Evolutionary conservation across 2,888 invertebrate species (phyloP).

Genomic region (Dicycla oo): DNA sequence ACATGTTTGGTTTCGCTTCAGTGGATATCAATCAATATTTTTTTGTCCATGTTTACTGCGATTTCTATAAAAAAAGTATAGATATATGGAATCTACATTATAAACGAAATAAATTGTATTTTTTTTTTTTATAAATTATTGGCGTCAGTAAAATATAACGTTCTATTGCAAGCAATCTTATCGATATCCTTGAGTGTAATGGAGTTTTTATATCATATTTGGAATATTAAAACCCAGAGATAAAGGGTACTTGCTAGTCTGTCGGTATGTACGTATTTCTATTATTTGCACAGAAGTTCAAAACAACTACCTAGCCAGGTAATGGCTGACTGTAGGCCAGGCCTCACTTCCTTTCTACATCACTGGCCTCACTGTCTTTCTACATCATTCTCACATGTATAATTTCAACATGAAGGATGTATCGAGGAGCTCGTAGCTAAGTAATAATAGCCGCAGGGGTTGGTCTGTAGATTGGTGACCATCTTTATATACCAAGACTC

Average conservation of each 20-base stretch:
- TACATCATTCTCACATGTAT: too few species aligned
- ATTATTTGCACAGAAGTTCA: neutral
- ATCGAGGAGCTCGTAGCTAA: too few species aligned
- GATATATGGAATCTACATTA: conserved; percentile 4
- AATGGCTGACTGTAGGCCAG: neutral
- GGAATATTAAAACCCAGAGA: neutral
- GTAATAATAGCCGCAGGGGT: too few species aligned
- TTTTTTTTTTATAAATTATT: conserved; percentile 33
- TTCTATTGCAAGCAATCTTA: conserved; percentile 17
- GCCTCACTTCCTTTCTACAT: neutral
- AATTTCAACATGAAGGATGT: too few species aligned
- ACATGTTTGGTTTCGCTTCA: conserved; percentile 36
- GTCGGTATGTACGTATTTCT: neutral
- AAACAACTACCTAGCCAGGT: neutral
- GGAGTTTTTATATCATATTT: neutral
- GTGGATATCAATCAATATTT: conserved; percentile 21
- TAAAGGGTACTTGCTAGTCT: neutral
- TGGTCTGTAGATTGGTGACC: too few species aligned
- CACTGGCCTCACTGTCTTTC: too few species aligned
- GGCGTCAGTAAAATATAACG: conserved; percentile 25
- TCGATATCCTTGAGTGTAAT: conserved; percentile 50
- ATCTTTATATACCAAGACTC: too few species aligned
- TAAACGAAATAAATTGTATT: conserved; percentile 14
- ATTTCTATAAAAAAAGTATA: conserved; percentile 13
- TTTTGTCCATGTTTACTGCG: conserved; percentile 25